Percentiles rank a stretch among this genome's conserved stretches.
Conservation (phyloP, 2,888 invertebrate species). For the Atrina japonica region DNA sequence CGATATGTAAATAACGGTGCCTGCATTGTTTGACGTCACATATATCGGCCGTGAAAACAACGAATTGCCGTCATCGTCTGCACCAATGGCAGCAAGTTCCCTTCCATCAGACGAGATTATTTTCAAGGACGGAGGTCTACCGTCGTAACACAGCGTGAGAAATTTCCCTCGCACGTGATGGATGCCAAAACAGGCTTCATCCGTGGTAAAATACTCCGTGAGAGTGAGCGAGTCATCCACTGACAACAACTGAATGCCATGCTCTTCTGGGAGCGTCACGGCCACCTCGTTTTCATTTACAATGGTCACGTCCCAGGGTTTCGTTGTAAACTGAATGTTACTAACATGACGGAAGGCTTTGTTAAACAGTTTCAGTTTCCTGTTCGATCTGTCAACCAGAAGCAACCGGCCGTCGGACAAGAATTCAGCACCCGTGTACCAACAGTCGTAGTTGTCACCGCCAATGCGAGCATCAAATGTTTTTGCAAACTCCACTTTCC, state of each 20-base stretch:
- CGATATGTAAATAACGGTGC: conserved; percentile 51
- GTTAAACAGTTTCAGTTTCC: conserved; percentile 57
- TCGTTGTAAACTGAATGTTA: conserved; percentile 48
- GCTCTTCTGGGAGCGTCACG: conserved; percentile 57
- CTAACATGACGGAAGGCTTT: conserved; percentile 44
- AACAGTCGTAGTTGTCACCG: conserved; percentile 54
- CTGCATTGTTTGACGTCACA: conserved; percentile 50
- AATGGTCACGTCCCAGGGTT: conserved; percentile 60
- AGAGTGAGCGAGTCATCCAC: conserved; percentile 31
- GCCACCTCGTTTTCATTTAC: conserved; percentile 55
- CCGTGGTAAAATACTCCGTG: conserved; percentile 47
- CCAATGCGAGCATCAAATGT: conserved; percentile 49
- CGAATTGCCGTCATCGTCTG: conserved; percentile 58
- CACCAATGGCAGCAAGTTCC: conserved; percentile 56
- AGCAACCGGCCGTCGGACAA: conserved; percentile 54
- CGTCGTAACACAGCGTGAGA: conserved; percentile 58
- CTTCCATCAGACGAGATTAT: conserved; percentile 50
- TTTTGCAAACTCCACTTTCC: conserved; percentile 47
- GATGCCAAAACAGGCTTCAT: conserved; percentile 59
- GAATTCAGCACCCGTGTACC: conserved; percentile 60
- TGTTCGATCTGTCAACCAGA: conserved; percentile 57
- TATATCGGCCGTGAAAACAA: conserved; percentile 62
- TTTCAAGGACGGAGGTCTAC: conserved; percentile 58
- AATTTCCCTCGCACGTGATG: conserved; percentile 51
- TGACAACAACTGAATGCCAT: conserved; percentile 51